Percentiles rank a stretch among this genome's conserved stretches.
Evolutionary conservation across 2,888 invertebrate genomes (phyloP).

Genomic region (Lasioglossum vierecki): DNA sequence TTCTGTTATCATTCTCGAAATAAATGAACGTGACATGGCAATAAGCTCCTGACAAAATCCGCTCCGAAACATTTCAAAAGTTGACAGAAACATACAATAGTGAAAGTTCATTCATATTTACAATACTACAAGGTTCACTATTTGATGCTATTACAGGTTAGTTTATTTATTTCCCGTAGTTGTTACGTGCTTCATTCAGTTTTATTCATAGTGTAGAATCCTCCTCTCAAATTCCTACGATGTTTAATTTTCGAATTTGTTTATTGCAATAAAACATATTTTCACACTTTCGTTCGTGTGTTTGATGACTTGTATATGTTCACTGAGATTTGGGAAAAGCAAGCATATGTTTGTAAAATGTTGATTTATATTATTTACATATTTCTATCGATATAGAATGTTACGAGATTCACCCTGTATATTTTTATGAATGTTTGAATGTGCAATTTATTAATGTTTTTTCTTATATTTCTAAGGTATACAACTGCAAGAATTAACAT

Average conservation of each 20-base stretch:
- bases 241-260: background rate
- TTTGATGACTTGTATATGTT: background rate
- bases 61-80: background rate
- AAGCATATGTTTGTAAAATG: background rate
- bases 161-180: slow-evolving; percentile 4
- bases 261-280: background rate
- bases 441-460: background rate
- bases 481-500: background rate
- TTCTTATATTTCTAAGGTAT: background rate
- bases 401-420: background rate
- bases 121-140: background rate
- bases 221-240: background rate
- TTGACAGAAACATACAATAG: background rate
- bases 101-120: background rate
- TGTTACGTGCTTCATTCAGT: background rate
- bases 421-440: background rate
- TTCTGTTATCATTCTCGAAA: background rate
- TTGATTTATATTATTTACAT: background rate
- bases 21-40: background rate
- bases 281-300: background rate
- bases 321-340: background rate
- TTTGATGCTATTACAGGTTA: slow-evolving; percentile 19
- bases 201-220: background rate
- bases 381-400: background rate
- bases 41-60: background rate